Base-by-base conservation (phyloP, 1,140 invertebrate genomes). In the Brachystomella parvula region DNA sequence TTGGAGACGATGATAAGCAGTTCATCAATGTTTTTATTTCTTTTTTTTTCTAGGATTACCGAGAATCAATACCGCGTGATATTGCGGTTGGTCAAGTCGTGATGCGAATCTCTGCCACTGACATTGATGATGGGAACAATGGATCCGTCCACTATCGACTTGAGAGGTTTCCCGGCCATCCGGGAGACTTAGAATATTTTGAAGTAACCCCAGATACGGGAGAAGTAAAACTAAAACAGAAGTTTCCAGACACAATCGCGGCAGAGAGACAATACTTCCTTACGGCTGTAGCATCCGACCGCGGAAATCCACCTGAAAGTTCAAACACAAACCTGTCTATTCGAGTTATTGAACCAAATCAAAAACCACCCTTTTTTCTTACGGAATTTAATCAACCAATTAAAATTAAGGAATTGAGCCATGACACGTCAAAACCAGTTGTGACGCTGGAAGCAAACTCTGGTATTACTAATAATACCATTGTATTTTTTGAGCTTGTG, bases 91-190 rank as follows among this genome's bases (percentile, higher is more conserved):
- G 82, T n/a, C 79, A 82, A 47, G 87, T 89, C 74, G 89, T 92
- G 39, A 90, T 91, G 87, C 82, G 89, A 75, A 88, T 92, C 75
- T 89, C 89, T 44, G 90, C 90, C 2, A 92, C 89, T 17, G 90
- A 93, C 77, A 87, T 90, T 65, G 90, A 93, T 75, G 88, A 92
- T 75, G 88, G 89, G 9, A 85, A 88, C 73, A 92, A 92, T 79
- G 89, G 89, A 35, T 85, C 86, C 68, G 83, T 93, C 2, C 75
- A 76, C 6, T 87, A 86, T 74, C 83, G 82, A 64, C 76, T 90
- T 33, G 77, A 83, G 30, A 75, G 81, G 9, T 83, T 81, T 70
- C 81, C 78, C 6, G 33, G 47, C 9, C 62, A 63, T 21, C 70
- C 76, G 1, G 74, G 77, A 3, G 87, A 89, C 73, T 77, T 80